Percentiles rank a stretch among this genome's conserved stretches.
Evolutionary conservation across 1,140 invertebrate genomes (phyloP).

Genomic region (Sycobia sp.): DNA sequence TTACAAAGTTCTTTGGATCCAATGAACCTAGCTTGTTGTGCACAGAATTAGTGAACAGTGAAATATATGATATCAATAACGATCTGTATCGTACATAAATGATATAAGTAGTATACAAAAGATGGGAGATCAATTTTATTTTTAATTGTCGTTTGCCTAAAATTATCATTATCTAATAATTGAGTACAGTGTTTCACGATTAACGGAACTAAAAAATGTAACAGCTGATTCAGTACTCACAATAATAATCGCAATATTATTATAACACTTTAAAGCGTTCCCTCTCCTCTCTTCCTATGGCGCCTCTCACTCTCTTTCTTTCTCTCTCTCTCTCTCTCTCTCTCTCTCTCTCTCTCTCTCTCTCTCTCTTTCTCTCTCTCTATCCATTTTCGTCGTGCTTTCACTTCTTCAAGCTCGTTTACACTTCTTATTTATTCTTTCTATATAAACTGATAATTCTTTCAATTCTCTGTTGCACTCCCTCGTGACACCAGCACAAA

Average conservation of each 20-base stretch:
- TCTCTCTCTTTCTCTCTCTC: no score
- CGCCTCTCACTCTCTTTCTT: no score
- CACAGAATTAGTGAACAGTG: slow-evolving; percentile 21
- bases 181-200: background rate
- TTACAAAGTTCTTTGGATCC: slow-evolving; percentile 25
- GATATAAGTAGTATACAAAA: slow-evolving; percentile 22
- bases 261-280: slow-evolving; percentile 16
- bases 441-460: no score
- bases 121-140: slow-evolving; percentile 18
- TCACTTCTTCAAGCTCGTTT: no score
- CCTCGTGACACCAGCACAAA: no score
- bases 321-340: no score
- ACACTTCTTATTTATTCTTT: no score
- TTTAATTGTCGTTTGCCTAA: background rate
- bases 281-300: no score
- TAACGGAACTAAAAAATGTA: background rate
- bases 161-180: slow-evolving; percentile 4
- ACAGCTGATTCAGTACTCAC: slow-evolving; percentile 5
- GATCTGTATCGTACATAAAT: slow-evolving; percentile 20
- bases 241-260: slow-evolving; percentile 5
- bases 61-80: slow-evolving; percentile 27
- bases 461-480: no score
- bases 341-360: no score
- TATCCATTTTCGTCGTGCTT: no score
- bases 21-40: background rate